These are phyloP conservation scores for Sceliomorpha sp. DNA, from an alignment of 2,888 invertebrate genomes.

Conservation along the genomic window DNA sequence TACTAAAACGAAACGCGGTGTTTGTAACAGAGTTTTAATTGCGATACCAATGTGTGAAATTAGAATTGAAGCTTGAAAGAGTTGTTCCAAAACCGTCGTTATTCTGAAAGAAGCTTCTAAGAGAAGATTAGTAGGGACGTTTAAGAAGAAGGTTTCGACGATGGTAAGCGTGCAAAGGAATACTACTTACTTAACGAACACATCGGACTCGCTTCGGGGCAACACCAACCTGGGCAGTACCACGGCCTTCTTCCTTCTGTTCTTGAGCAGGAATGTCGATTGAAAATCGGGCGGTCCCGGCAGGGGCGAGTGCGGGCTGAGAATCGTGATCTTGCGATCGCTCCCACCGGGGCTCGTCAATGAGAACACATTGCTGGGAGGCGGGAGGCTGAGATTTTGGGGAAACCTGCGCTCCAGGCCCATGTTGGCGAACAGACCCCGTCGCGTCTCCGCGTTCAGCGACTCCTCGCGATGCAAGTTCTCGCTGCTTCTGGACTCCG, in stretches of 20 bases:
- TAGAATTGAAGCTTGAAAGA: too few species aligned
- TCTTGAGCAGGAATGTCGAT: conserved; percentile 82
- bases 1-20: too few species aligned
- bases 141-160: too few species aligned
- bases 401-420: conserved; percentile 83
- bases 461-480: conserved; percentile 83
- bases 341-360: conserved; percentile 81
- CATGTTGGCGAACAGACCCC: conserved; percentile 86
- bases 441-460: conserved; percentile 84
- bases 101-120: too few species aligned
- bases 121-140: too few species aligned
- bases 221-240: conserved; percentile 86
- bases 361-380: conserved; percentile 83
- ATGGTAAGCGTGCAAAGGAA: too few species aligned
- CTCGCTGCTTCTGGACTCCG: conserved; percentile 83
- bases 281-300: conserved; percentile 84
- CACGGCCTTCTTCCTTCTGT: conserved; percentile 86
- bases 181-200: conserved; percentile 84
- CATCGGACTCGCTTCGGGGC: conserved; percentile 88
- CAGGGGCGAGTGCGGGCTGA: conserved; percentile 90
- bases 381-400: conserved; percentile 87
- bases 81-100: too few species aligned
- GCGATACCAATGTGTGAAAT: too few species aligned
- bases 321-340: conserved; percentile 86
- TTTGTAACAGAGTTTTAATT: too few species aligned